Evolutionary conservation across 2,888 invertebrate species (phyloP), one percentile per base, ranked within the genome.

Genomic region (Tetrapedia diversipes): DNA sequence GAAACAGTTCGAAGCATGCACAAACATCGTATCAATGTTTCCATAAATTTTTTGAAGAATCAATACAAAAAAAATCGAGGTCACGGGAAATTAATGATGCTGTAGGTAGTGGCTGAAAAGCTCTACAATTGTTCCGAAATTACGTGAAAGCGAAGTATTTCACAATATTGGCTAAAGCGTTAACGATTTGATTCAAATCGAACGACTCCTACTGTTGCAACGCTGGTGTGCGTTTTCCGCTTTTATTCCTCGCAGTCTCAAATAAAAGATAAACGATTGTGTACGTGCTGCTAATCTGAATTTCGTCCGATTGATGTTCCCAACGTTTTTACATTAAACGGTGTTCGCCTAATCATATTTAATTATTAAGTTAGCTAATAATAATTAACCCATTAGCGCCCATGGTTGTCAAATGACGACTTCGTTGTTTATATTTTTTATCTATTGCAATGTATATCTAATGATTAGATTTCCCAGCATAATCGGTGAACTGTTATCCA

Each of bases 91-190:
- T 56, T 39, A 66, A 56, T 57, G 56, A 65, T 56, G n/a, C 19
- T 47, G 37, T 45, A 37, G 54, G 22, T 69, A 41, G 11, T 19
- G 41, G 41, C 41, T 66, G 70, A 24, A 70, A 70, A 41, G 56
- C 32, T 49, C 39, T 43, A 27, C 41, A 71, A 67, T 71, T 71
- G 71, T 37, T 51, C 24, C 57, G 57, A 34, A 71, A 57, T 67
- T 71, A 67, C 71, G 43, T 57, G 71, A 34, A 43, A 51, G 57
- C 27, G 29, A 59, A 57, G 32, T 60, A 69, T 73, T 69, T 56
- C 60, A 43, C 51, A 68, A 61, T 73, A 73, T 73, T 68, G 66
- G 61, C 43, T 54, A 69, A 61, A 54, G 24, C 57, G 47, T 45
- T 68, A 47, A 47, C 69, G 57, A 68, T 73, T 60, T 45, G 16